A percentile compares a stretch with the other conserved stretches of the same genome.
Evolutionary conservation across 2,797 vertebrate genomes (phyloP).

Genomic region (Salarias fasciatus): DNA sequence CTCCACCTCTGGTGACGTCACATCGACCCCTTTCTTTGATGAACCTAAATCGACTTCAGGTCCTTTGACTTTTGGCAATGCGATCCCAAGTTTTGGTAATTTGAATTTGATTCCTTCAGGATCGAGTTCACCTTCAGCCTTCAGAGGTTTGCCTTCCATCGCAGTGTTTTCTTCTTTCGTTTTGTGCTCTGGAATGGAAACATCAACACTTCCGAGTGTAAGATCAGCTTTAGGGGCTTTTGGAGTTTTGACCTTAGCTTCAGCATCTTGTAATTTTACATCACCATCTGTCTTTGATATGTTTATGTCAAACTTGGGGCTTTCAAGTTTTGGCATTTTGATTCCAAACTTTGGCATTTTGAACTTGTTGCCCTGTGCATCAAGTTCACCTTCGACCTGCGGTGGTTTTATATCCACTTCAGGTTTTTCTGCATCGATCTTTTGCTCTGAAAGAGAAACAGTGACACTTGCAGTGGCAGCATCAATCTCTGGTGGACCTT

Average conservation of each 20-base stretch:
- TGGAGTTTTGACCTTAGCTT: constrained; percentile 16
- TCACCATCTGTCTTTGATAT: constrained; percentile 36
- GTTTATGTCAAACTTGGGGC: constrained; percentile 41
- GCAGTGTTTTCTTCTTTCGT: constrained; percentile 22
- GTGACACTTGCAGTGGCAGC: constrained; percentile 37
- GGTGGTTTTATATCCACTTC: constrained; percentile 30
- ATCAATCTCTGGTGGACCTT: constrained; percentile 7
- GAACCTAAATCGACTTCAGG: constrained; percentile 34
- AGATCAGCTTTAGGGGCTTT: constrained; percentile 28
- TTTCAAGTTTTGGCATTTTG: constrained; percentile 13
- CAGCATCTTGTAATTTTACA: constrained; percentile 19
- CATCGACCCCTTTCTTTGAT: constrained; percentile 57
- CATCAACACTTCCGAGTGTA: constrained; percentile 25
- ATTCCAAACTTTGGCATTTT: constrained; percentile 60
- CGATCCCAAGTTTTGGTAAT: constrained; percentile 59
- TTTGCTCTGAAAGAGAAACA: constrained; percentile 41
- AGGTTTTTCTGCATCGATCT: constrained; percentile 19
- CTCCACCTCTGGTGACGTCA: constrained; percentile 20
- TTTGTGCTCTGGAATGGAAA: constrained; percentile 34
- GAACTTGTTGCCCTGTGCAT: constrained; percentile 40
- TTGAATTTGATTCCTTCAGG: constrained; percentile 53
- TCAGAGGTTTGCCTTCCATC: constrained; percentile 25
- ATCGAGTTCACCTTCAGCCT: constrained; percentile 31
- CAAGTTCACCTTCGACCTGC: constrained; percentile 24
- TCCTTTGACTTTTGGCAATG: constrained; percentile 52